Conservation (phyloP, 2,888 invertebrate species). For the Andricus quercusramuli region DNA sequence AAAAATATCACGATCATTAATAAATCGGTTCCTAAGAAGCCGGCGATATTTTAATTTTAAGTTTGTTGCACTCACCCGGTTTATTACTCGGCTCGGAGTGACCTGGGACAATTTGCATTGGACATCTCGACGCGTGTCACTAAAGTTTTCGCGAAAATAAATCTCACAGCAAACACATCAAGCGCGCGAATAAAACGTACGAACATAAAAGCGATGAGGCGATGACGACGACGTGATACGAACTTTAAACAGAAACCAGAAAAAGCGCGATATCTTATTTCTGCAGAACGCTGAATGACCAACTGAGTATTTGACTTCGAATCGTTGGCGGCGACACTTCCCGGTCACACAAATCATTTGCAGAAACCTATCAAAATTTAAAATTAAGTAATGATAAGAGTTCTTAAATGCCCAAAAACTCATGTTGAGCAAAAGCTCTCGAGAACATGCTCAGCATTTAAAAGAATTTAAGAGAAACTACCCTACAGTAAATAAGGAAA, state of each 20-base stretch:
- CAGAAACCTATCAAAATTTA: background rate
- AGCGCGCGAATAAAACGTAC: background rate
- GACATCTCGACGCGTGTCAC: background rate
- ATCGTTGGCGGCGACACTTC: constrained; percentile 27
- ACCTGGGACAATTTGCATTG: background rate
- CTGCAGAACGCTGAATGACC: constrained; percentile 1
- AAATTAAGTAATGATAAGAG: too few relatives aligned
- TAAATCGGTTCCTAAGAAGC: background rate
- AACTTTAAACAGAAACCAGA: constrained; percentile 25
- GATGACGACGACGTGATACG: constrained; percentile 4
- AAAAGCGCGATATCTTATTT: constrained; percentile 25
- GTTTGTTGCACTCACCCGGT: background rate
- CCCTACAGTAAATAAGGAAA: too few relatives aligned
- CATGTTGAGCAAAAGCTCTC: too few relatives aligned
- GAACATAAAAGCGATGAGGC: background rate
- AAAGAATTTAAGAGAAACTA: too few relatives aligned
- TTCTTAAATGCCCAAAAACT: too few relatives aligned
- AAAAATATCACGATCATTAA: background rate
- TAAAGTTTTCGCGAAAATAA: background rate
- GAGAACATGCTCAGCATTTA: too few relatives aligned
- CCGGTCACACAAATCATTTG: background rate
- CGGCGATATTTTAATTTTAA: background rate
- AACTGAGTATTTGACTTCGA: background rate
- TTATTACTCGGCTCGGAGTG: too few relatives aligned
- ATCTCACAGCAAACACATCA: background rate